Conservation (phyloP, 2,888 invertebrate genomes). For the Boloria selene region DNA sequence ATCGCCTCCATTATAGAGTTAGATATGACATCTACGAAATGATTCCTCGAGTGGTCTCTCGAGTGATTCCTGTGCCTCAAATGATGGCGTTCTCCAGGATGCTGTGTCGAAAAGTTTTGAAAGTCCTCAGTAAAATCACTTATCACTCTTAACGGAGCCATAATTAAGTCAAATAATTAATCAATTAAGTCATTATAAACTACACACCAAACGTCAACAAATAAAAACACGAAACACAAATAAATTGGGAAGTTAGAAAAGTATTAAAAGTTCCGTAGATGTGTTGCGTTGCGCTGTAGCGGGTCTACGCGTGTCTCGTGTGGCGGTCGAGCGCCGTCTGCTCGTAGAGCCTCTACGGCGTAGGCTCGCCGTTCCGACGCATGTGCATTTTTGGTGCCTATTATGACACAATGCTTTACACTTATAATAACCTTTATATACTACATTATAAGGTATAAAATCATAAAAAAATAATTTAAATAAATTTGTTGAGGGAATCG, state of each 20-base stretch:
- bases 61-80: slow-evolving; percentile 62
- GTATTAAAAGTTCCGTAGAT: slow-evolving; percentile 73
- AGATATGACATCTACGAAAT: slow-evolving; percentile 69
- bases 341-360: slow-evolving; percentile 60
- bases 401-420: slow-evolving; percentile 40
- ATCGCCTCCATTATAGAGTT: slow-evolving; percentile 76
- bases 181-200: slow-evolving; percentile 21
- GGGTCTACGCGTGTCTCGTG: slow-evolving; percentile 60
- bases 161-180: slow-evolving; percentile 48
- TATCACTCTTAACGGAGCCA: slow-evolving; percentile 69
- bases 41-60: slow-evolving; percentile 60
- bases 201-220: slow-evolving; percentile 32
- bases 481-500: slow-evolving; percentile 42
- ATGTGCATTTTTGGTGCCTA: slow-evolving; percentile 66
- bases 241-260: slow-evolving; percentile 59
- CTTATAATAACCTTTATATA: slow-evolving; percentile 44
- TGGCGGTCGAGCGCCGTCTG: slow-evolving; percentile 76
- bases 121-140: slow-evolving; percentile 60
- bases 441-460: slow-evolving; percentile 42
- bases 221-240: slow-evolving; percentile 47
- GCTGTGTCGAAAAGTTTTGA: slow-evolving; percentile 65
- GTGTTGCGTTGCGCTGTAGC: slow-evolving; percentile 55
- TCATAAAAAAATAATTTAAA: slow-evolving; percentile 28
- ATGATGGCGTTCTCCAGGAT: slow-evolving; percentile 45
- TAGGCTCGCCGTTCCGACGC: slow-evolving; percentile 64